phyloP scores from a whole-genome alignment of 2,888 invertebrate genomes.

The Alsophila aescularia region DNA sequence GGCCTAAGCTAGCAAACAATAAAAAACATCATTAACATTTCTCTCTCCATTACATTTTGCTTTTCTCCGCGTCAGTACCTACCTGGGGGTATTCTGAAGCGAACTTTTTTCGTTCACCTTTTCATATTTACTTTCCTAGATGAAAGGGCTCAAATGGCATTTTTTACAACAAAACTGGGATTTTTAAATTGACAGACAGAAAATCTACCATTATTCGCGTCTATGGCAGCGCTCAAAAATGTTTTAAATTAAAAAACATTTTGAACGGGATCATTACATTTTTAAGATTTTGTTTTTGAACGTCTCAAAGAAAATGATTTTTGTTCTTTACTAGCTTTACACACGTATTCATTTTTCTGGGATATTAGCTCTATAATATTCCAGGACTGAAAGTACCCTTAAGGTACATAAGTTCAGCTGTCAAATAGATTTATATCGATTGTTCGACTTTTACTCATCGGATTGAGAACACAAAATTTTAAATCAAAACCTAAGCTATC shows the following conservation, averaged over 20 bases:
- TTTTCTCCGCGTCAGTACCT: slow-evolving; percentile 25
- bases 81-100: slow-evolving; percentile 6
- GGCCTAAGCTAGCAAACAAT: slow-evolving; percentile 1
- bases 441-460: too few relatives aligned
- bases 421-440: too few relatives aligned
- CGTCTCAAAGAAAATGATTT: too few relatives aligned
- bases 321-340: too few relatives aligned
- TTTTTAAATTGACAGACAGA: slow-evolving; percentile 23
- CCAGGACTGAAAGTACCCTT: too few relatives aligned
- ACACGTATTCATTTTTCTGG: neutral
- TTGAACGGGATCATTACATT: neutral
- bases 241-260: neutral
- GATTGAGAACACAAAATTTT: too few relatives aligned
- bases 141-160: slow-evolving; percentile 17
- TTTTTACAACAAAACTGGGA: slow-evolving; percentile 20
- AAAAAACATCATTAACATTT: slow-evolving; percentile 12
- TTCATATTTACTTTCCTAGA: slow-evolving; percentile 27
- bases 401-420: too few relatives aligned
- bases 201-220: slow-evolving; percentile 15
- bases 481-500: too few relatives aligned
- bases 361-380: too few relatives aligned
- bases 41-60: slow-evolving; percentile 7
- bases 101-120: slow-evolving; percentile 19
- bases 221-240: slow-evolving; percentile 5
- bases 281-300: neutral